Base-by-base conservation (phyloP, 2,113 vertebrate genomes). In the Phycodurus eques region DNA sequence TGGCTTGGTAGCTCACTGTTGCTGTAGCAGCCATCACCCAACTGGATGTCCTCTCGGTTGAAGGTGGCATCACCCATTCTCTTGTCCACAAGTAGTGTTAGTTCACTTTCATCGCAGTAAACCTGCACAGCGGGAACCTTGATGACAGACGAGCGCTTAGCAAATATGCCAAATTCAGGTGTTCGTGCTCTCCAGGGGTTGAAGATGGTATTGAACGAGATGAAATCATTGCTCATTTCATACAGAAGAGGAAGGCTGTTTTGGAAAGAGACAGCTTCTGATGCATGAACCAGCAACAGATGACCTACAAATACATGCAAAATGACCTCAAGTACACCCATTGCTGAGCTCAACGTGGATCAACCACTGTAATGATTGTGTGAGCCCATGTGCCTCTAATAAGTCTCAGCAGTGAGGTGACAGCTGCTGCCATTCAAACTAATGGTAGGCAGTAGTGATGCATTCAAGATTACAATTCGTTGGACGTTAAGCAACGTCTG, bases 1-100 rank as follows among this genome's bases (percentile, higher is more conserved):
- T 81, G 71, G 46, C 85, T 61, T 20, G 68, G 73, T 19, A 75
- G 76, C 27, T 82, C 74, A 42, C 46, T 12, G 5, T 84, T 91
- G 68, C 82, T 88, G 4, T 49, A 71, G 78, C 88, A 90, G 22
- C 77, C 75, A n/a, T 83, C 46, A 11, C 89, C 89, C 61, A 91
- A 14, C 69, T 76, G 72, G 0, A 89, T 31, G 4, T 83, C 82
- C 3, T 83, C 82, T 67, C 7, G 17, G 0, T 60, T 76, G 53
- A 90, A 39, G 1, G 13, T 1, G 14, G 73, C 31, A 3, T 69
- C 78, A 0, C 59, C 20, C 4, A 68, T 1, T 12, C 27, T 47
- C 75, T 81, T 87, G 9, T 82, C 78, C 12, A 91, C 88, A 49
- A 81, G 42, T 19, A 91, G 14, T 0, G 71, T 82, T 9, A 91